Percentiles rank a stretch among this genome's conserved stretches.
Evolutionary conservation across 2,797 vertebrate species (phyloP).

Genomic region (Lophura swinhoii): DNA sequence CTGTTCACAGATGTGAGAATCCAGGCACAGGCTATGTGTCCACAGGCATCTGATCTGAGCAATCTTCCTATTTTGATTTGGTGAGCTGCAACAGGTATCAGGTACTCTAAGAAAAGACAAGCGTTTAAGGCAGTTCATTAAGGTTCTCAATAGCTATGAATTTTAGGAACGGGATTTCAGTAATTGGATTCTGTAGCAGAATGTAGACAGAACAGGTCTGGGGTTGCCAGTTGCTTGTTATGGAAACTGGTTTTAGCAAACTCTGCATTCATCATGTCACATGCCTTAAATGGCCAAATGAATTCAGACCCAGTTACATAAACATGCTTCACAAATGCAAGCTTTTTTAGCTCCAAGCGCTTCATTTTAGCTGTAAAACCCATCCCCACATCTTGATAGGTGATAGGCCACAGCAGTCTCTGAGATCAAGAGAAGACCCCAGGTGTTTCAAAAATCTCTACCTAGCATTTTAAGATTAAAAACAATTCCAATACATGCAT

Average conservation of each 20-base stretch:
- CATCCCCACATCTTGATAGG: neutral
- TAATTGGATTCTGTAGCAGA: neutral
- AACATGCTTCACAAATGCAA: neutral
- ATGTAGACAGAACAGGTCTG: neutral
- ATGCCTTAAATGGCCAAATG: neutral
- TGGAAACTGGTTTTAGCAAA: neutral
- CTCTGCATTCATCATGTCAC: neutral
- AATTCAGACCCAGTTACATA: neutral
- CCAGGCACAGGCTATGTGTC: neutral
- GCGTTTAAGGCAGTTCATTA: neutral
- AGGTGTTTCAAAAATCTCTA: neutral
- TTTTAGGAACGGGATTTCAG: neutral
- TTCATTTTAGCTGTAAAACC: neutral
- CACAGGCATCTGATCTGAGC: neutral
- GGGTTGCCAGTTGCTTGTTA: neutral
- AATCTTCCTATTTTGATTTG: neutral
- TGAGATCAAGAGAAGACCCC: rapidly evolving
- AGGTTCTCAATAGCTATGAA: neutral
- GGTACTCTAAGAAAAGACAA: neutral
- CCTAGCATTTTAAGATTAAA: neutral
- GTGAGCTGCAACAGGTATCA: neutral
- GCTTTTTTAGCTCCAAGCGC: neutral
- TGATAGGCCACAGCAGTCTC: neutral
- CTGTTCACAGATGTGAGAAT: neutral
- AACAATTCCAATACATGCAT: neutral